Evolutionary conservation across 2,888 invertebrate species (phyloP), one percentile per base, ranked within the genome.

Genomic region (Platerodrilus igneus): DNA sequence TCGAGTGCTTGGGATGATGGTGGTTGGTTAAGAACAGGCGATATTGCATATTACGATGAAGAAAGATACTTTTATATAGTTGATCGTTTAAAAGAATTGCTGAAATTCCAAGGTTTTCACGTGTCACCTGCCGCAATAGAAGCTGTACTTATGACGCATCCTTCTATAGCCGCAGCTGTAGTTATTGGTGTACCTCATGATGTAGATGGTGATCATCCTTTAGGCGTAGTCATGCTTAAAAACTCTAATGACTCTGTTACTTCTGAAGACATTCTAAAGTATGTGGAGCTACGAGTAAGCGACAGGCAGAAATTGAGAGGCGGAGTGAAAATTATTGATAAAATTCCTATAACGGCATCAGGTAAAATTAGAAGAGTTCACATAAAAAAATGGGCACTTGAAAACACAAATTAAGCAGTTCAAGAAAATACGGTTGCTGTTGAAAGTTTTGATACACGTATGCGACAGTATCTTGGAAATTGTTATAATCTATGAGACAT

Each of bases 1-100:
- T 62, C 60, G 7, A 68, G 68, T 15, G 53, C 64, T 0, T 69
- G 70, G 31, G 64, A 70, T 5, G 57, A 60, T 16, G 69, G 67
- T 14, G 65, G 71, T 2, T 76, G 72, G 71, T 59, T 74, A 22
- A 71, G 67, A 50, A 71, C 73, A 2, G 76, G 76, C 0, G 76
- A 76, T 42, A 58, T 74, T 17, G 65, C 69, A 16, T 74, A 71
- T 43, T 70, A 71, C 42, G 75, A 76, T 41, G 66, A 70, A 13
- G 60, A 69, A 10, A 62, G 62, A 48, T 68, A 71, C 46, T 70
- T 67, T 42, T 74, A 59, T 53, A 67, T 70, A 19, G 64, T 72
- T 0, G 76, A 75, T 20, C 63, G 76, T 13, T 64, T 72, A 3
- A 76, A 76, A 47, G 64, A 72, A 45, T 57, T 76, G 45, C 57